phyloP scores from a whole-genome alignment of 2,797 vertebrate genomes.

The Agapornis canus region DNA sequence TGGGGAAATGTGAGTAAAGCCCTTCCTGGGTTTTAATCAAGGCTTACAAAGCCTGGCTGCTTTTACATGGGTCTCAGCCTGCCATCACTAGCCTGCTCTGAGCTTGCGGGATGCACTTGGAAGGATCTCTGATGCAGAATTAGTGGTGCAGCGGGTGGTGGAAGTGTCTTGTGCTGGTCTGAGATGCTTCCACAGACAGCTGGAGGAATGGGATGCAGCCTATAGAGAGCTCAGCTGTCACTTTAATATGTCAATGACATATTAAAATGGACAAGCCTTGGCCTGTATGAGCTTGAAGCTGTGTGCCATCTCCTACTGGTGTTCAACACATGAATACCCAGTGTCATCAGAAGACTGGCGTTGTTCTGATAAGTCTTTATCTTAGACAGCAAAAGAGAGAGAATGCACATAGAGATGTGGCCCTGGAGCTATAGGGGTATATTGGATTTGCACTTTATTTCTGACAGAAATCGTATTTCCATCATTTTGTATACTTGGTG shows the following conservation, averaged over 20 bases:
- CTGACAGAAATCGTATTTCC: neutral
- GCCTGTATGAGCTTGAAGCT: neutral
- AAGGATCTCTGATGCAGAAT: neutral
- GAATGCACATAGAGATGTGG: fast-evolving
- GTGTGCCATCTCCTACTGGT: neutral
- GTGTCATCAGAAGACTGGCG: fast-evolving
- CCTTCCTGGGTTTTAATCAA: neutral
- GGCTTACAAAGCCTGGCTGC: neutral
- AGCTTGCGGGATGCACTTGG: neutral
- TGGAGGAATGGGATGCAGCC: neutral
- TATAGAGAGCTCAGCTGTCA: neutral
- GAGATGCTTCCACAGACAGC: neutral
- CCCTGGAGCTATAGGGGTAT: neutral
- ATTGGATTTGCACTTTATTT: neutral
- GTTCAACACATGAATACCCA: neutral
- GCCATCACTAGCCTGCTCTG: fast-evolving
- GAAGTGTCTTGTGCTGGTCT: neutral
- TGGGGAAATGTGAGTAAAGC: neutral
- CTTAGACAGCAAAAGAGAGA: neutral
- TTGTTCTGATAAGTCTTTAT: neutral
- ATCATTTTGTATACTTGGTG: fast-evolving
- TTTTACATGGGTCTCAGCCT: neutral
- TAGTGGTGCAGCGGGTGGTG: neutral
- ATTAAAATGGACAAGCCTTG: neutral
- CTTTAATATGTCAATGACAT: neutral